Base-by-base conservation (phyloP, 2,888 invertebrate species). In the Acanthosepion lycidas region DNA sequence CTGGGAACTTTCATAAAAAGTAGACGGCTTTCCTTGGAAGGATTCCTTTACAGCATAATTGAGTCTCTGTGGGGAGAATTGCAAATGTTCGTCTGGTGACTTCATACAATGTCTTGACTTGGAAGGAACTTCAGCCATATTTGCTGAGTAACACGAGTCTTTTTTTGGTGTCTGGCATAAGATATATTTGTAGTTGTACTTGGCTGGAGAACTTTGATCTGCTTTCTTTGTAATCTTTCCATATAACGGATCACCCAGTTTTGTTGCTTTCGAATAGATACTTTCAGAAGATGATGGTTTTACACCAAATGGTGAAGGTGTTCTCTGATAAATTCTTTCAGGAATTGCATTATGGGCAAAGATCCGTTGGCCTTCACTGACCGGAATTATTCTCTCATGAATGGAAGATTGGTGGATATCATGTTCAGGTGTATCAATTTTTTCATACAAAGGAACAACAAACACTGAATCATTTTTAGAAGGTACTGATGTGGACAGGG, bases 251-350 rank as follows among this genome's bases (percentile, higher is more conserved):
- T 93, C 93, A 6, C 6, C 53, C 53, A 53, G 93, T 53, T 93
- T 93, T 28, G 93, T 93, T 20, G 93, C 49, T 49, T 93, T 93
- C 28, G 93, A 93, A 53, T 93, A 93, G 18, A 93, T n/a, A 49
- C n/a, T 53, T 49, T 93, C 93, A 6, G 53, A 93, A n/a, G 93
- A 93, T 18, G 93, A 53, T 23, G 53, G 49, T 93, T 93, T 93
- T n/a, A 93, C 53, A 12, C 51, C 93, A 26, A 42, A 93, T 51
- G 93, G 93, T n/a, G 53, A 93, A 28, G 93, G 49, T 28, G 93
- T 33, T 53, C 53, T 49, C 0, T 20, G 49, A 33, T n/a, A 93
- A 93, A 93, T 93, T 49, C 92, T 42, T 49, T 92, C 92, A 18
- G 92, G 92, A 48, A 48, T 6, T 15, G 51, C 59, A 59, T 59